Conservation (phyloP, 2,113 vertebrate species). For the Nycticebus coucang region DNA sequence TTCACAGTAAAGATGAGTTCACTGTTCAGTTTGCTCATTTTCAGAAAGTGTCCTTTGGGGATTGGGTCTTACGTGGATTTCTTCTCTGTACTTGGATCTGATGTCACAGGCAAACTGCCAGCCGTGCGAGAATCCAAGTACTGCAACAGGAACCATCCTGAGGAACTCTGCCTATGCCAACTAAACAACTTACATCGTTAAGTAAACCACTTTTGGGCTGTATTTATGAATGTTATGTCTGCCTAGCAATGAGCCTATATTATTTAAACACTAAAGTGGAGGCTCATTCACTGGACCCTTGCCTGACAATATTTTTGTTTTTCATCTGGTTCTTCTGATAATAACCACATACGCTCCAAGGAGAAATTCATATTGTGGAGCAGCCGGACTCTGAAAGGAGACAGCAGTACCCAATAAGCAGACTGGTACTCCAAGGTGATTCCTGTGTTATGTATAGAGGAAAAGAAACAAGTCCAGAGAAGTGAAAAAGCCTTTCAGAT, state of each 20-base stretch:
- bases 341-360: background rate
- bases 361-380: background rate
- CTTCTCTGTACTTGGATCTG: conserved; percentile 47
- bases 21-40: conserved; percentile 19
- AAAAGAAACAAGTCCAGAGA: background rate
- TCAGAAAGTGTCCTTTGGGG: background rate
- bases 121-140: background rate
- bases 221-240: conserved; percentile 65
- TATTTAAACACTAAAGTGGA: conserved; percentile 46
- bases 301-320: conserved; percentile 28
- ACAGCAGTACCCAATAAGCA: background rate
- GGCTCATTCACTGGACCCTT: conserved; percentile 13
- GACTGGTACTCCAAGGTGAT: background rate
- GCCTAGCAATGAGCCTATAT: conserved; percentile 38
- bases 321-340: background rate
- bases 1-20: background rate
- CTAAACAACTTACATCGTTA: conserved; percentile 49
- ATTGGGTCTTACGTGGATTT: background rate
- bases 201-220: conserved; percentile 52
- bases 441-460: background rate
- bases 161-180: conserved; percentile 53
- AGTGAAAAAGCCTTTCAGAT: background rate
- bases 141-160: conserved; percentile 37
- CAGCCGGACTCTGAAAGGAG: background rate
- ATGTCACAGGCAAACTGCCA: conserved; percentile 42